Conservation (phyloP, 2,113 vertebrate species). For the Merops nubicus region DNA sequence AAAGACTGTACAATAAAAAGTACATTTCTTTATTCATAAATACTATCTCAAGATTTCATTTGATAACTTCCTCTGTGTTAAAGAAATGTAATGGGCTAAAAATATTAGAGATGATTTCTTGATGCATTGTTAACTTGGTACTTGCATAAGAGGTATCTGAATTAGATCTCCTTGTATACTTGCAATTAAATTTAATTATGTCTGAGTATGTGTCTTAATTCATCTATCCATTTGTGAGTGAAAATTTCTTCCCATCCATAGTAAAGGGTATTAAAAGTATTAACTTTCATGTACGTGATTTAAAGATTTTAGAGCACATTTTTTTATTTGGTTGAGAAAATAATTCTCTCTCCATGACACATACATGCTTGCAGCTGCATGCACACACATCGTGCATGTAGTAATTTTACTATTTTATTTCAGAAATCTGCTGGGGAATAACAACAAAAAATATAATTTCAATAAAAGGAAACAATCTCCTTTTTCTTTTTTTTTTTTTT, state of each 20-base stretch:
- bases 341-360: background rate
- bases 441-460: background rate
- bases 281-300: slow-evolving; percentile 6
- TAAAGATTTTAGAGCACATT: background rate
- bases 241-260: background rate
- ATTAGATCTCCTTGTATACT: background rate
- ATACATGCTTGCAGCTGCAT: background rate
- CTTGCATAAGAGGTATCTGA: background rate
- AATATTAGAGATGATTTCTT: background rate
- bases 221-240: slow-evolving; percentile 48
- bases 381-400: background rate
- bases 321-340: background rate
- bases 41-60: slow-evolving; percentile 38
- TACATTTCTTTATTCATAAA: slow-evolving; percentile 59
- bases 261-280: slow-evolving; percentile 16
- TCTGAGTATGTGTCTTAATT: slow-evolving; percentile 49
- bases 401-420: background rate
- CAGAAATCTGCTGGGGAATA: background rate
- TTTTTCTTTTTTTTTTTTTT: slow-evolving; percentile 41
- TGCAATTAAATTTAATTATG: slow-evolving; percentile 41
- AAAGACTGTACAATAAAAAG: slow-evolving; percentile 57
- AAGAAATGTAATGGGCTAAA: background rate
- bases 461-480: background rate
- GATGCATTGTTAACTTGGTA: background rate
- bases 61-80: slow-evolving; percentile 21